Percentiles rank a stretch among this genome's conserved stretches.
Conservation (phyloP, 1,140 invertebrate genomes). For the Ceratosolen fusciceps region DNA sequence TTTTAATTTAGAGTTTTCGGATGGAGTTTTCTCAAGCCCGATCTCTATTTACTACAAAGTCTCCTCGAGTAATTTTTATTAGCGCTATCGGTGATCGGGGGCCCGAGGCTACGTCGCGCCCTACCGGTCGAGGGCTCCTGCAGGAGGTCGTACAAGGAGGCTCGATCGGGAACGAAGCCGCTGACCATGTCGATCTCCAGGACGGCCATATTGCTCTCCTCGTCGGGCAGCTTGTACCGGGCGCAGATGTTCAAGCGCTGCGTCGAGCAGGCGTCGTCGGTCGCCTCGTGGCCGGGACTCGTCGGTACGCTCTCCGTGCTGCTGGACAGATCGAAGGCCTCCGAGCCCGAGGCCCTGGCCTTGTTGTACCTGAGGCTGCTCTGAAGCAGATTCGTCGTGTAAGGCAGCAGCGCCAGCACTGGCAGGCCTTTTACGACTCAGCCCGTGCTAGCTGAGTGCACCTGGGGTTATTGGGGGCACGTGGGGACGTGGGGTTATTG, state of each 20-base stretch:
- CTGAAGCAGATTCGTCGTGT: conserved; percentile 54
- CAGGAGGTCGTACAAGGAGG: conserved; percentile 68
- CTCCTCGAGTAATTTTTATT: too few species aligned
- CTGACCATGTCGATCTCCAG: conserved; percentile 77
- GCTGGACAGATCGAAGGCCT: conserved; percentile 68
- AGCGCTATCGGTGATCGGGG: too few species aligned
- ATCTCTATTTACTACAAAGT: too few species aligned
- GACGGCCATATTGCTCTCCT: conserved; percentile 77
- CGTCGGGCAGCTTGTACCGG: conserved; percentile 67
- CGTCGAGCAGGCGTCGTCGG: conserved; percentile 63
- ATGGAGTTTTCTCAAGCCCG: too few species aligned
- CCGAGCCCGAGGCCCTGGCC: conserved; percentile 61
- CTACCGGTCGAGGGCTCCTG: conserved; percentile 68
- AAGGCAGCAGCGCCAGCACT: not conserved
- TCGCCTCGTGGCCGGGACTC: conserved; percentile 54
- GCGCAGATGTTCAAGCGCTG: conserved; percentile 66
- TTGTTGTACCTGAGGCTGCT: conserved; percentile 74
- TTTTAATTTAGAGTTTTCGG: too few species aligned
- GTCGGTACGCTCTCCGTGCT: conserved; percentile 57
- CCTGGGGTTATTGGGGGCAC: too few species aligned
- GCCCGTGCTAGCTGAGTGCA: too few species aligned
- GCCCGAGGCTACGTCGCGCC: too few species aligned
- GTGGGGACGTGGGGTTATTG: too few species aligned
- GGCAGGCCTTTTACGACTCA: too few species aligned
- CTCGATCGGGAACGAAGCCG: conserved; percentile 75